phyloP scores from a whole-genome alignment of 2,797 vertebrate species.

The Tokudaia muenninki region DNA sequence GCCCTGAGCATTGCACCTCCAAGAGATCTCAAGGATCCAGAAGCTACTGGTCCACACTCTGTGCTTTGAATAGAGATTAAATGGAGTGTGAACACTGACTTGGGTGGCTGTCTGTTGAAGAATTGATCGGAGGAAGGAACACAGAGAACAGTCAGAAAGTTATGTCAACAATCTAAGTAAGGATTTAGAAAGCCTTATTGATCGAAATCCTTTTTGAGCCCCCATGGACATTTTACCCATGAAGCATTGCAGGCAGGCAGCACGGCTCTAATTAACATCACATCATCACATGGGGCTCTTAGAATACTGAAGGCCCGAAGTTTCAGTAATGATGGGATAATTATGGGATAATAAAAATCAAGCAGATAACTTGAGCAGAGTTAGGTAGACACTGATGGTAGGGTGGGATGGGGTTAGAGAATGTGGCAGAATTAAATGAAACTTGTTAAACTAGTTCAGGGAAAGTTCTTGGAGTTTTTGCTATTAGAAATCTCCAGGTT shows the following conservation, averaged over 20 bases:
- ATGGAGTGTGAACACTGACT: accelerated
- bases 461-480: not conserved
- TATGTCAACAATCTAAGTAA: not conserved
- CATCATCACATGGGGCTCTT: not conserved
- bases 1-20: not conserved
- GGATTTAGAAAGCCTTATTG: not conserved
- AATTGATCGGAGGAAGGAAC: not conserved
- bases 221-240: accelerated
- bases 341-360: not conserved
- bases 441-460: not conserved
- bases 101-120: not conserved
- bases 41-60: not conserved
- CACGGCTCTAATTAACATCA: not conserved
- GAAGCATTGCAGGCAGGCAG: not conserved
- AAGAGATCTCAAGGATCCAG: not conserved
- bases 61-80: not conserved
- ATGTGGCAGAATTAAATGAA: not conserved
- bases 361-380: not conserved
- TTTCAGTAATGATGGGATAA: not conserved
- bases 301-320: not conserved
- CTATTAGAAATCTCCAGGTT: not conserved
- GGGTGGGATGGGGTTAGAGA: not conserved
- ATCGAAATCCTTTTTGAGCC: not conserved
- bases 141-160: not conserved
- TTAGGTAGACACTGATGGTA: too few species aligned